These are phyloP conservation scores for Megamerina dolium DNA, from an alignment of 2,888 invertebrate genomes.

Conservation along the genomic window DNA sequence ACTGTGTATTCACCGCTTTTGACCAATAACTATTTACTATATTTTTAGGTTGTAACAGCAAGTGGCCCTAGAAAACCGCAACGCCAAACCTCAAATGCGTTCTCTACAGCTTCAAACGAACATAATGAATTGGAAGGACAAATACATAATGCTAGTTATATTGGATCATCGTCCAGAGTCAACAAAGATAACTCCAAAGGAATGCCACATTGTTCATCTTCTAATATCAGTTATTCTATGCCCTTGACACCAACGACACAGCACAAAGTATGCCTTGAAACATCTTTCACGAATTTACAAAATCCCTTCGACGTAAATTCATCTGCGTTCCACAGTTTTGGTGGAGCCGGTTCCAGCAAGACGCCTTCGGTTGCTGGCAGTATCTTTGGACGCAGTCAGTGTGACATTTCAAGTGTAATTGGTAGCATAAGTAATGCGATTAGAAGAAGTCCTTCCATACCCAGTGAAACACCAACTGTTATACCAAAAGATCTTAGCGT, in stretches of 20 bases:
- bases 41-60: slow-evolving; percentile 68
- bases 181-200: slow-evolving; percentile 1
- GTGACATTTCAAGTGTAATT: slow-evolving; percentile 48
- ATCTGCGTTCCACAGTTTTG: slow-evolving; percentile 12
- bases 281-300: slow-evolving; percentile 67
- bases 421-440: slow-evolving; percentile 38
- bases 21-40: too few relatives aligned
- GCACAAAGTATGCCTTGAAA: slow-evolving; percentile 63
- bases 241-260: slow-evolving; percentile 52
- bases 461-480: slow-evolving; percentile 43
- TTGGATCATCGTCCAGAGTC: slow-evolving; percentile 1
- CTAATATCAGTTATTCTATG: slow-evolving; percentile 45
- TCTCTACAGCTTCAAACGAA: slow-evolving; percentile 46
- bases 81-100: slow-evolving; percentile 51
- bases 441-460: slow-evolving; percentile 41
- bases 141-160: slow-evolving; percentile 26
- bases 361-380: slow-evolving; percentile 47
- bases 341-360: slow-evolving; percentile 36
- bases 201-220: slow-evolving; percentile 52
- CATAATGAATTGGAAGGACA: slow-evolving; percentile 28
- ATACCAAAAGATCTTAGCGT: slow-evolving; percentile 26
- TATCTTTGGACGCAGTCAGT: slow-evolving; percentile 45
- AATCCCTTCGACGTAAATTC: slow-evolving; percentile 47
- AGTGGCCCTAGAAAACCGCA: slow-evolving; percentile 76
- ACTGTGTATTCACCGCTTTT: too few relatives aligned